phyloP scores from a whole-genome alignment of 2,113 vertebrate genomes.

The Pedionomus torquatus region DNA sequence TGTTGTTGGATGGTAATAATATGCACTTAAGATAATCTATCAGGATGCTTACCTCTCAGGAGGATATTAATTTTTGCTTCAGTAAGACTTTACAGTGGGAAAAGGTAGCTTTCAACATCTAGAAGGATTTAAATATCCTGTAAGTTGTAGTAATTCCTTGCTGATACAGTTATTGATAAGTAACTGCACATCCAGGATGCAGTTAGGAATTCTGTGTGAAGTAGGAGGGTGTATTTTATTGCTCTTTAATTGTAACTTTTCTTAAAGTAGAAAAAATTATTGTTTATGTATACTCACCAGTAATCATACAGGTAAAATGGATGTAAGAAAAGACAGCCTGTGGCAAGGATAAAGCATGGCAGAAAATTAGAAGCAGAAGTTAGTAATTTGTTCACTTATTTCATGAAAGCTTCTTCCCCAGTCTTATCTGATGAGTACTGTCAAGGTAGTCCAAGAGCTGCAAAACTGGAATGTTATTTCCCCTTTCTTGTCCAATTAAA shows the following conservation, averaged over 20 bases:
- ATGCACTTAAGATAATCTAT: constrained; percentile 17
- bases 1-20: neutral
- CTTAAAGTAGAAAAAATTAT: neutral
- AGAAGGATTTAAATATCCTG: neutral
- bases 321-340: neutral
- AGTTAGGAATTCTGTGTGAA: neutral
- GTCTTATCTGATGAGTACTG: neutral
- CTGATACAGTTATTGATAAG: neutral
- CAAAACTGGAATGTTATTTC: neutral
- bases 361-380: neutral
- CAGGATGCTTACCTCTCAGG: constrained; percentile 20
- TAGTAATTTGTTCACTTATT: neutral
- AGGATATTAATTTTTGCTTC: constrained; percentile 46
- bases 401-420: neutral
- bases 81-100: constrained; percentile 33
- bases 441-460: neutral
- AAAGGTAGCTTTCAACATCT: constrained; percentile 10
- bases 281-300: neutral
- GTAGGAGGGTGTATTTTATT: neutral
- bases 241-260: neutral
- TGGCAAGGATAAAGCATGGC: neutral
- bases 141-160: neutral
- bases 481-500: neutral
- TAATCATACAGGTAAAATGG: neutral
- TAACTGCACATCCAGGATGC: neutral